Evolutionary conservation across 2,888 invertebrate species (phyloP), one percentile per base, ranked within the genome.

Genomic region (Adelphocoris suturalis): DNA sequence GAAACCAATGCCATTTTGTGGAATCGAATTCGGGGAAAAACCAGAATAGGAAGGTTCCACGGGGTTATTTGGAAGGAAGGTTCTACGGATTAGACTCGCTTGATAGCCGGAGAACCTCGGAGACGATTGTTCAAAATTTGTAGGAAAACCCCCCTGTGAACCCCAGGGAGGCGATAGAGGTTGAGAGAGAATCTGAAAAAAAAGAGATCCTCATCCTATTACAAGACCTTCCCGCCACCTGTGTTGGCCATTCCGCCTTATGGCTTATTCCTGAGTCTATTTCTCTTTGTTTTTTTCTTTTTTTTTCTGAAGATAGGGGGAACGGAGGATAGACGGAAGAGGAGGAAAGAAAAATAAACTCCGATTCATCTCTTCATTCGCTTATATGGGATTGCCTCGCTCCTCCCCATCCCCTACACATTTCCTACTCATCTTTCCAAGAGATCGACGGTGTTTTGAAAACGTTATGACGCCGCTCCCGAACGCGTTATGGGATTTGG

Each of bases 231-330:
- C 48, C 82, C 78, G 52, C 86, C 86, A 75, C 75, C 75, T 75
- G 37, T 75, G 68, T 23, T 27, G 37, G 28, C 86, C 86, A 68
- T 86, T 86, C 76, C 86, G 37, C 75, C 86, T 86, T 86, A 86
- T 86, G 86, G 86, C 68, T 86, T 86, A 86, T 86, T 86, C 86
- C 86, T 47, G 86, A 86, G 68, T 86, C 75, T 75, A 86, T 86
- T 86, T 86, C 48, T 86, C 86, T 86, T 86, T 86, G 75, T 86
- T 86, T 86, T 75, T 37, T 11, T 57, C 27, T 14, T n/a, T 78
- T 78, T 46, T 78, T 16, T 13, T 1, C 5, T 11, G 52, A 1
- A 7, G 52, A 1, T 7, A 11, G 52, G 13, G 16, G 52, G 11
- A 52, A 37, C 37, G 7, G 37, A 37, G 37, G 37, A 37, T 7